phyloP scores from a whole-genome alignment of 2,888 invertebrate genomes.

The Reticulitermes lucifugus region DNA sequence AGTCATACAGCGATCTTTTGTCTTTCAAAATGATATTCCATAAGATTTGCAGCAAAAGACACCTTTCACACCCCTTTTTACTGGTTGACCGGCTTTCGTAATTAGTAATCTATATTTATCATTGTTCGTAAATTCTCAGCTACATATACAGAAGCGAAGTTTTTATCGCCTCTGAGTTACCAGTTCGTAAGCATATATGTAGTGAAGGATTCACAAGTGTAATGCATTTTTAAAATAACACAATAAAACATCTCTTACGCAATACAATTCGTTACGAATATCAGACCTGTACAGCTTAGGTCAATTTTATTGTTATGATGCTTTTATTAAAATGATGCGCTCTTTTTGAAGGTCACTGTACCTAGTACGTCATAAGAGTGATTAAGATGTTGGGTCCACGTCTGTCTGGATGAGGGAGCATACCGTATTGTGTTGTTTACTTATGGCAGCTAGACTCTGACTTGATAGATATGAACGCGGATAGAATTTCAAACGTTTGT shows the following conservation, averaged over 20 bases:
- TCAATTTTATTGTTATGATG: slow-evolving; percentile 28
- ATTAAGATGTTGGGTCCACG: slow-evolving; percentile 21
- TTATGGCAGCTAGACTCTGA: slow-evolving; percentile 26
- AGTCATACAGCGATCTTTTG: too few relatives aligned
- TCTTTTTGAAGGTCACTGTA: slow-evolving; percentile 30
- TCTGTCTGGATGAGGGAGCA: slow-evolving; percentile 13
- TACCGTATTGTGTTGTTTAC: slow-evolving; percentile 44
- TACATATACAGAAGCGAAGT: too few relatives aligned
- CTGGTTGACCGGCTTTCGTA: neutral
- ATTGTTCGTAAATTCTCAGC: too few relatives aligned
- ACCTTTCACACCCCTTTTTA: too few relatives aligned
- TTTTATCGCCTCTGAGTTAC: too few relatives aligned
- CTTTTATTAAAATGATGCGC: slow-evolving; percentile 18
- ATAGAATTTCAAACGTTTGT: slow-evolving; percentile 42
- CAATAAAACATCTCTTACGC: neutral
- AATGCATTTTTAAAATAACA: too few relatives aligned
- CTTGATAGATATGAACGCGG: slow-evolving; percentile 44
- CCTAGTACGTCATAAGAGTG: slow-evolving; percentile 21
- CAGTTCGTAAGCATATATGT: too few relatives aligned
- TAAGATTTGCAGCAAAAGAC: too few relatives aligned
- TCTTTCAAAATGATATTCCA: too few relatives aligned
- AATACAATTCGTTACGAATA: neutral
- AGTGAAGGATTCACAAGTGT: too few relatives aligned
- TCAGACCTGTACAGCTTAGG: neutral
- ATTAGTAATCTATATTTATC: neutral